Base-by-base conservation (phyloP, 2,797 vertebrate species). In the Columba guinea region DNA sequence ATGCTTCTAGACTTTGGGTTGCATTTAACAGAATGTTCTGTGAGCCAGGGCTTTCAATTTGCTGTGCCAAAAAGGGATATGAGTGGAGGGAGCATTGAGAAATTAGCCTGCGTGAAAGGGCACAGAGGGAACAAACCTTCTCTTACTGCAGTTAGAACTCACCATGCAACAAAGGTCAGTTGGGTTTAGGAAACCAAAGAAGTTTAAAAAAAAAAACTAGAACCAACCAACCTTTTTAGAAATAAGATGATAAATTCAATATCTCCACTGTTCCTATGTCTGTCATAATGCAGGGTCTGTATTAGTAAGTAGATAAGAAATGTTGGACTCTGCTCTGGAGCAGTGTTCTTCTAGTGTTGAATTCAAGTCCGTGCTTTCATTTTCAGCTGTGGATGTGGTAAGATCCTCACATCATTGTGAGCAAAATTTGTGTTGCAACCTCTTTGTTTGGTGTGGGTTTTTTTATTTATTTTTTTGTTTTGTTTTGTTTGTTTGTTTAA, bases 151-250 rank as follows among this genome's bases (percentile, higher is more conserved):
- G 39, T 56, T 52, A 60, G 46, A 84, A 41, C 32, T 9, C 55
- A 12, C 41, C 7, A 2, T 0, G 23, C 2, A 26, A 41, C 49
- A 49, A 21, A 21, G 13, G 13, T 21, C 26, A 6, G 0, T 26
- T 80, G 2, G 48, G 26, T 71, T 86, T 86, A 60, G 49, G 52
- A 44, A 89, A 18, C 11, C 28, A 55, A 37, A 48, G 53, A 70
- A 70, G 64, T 84, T 49, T 37, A 11, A 37, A 23, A 49, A 63
- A 82, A 48, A 60, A 65, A 77, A 62, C 24, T 5, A 8, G 28
- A 58, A 22, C 14, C 51, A 69, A 37, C 19, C 34, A 35, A 23
- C 1, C 3, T 35, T 48, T 84, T 35, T 69, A 65, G 41, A 69
- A 85, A 17, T 11, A 81, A 13, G 20, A 7, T 11, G 8, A 19